phyloP scores from a whole-genome alignment of 2,888 invertebrate species.

The Frankliniella fusca region DNA sequence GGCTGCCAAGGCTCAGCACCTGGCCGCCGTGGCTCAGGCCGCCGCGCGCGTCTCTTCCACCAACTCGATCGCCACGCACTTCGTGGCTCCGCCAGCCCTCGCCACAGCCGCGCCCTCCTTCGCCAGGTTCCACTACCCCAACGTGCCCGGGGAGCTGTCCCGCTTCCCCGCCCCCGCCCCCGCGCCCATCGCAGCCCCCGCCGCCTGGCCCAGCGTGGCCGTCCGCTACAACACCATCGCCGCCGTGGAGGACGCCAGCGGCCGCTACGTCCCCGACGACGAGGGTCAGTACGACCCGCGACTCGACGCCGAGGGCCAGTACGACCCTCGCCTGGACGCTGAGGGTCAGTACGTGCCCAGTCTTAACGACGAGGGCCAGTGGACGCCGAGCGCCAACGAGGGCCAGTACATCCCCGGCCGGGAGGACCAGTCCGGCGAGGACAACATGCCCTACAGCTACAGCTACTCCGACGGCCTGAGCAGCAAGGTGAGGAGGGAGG shows the following conservation, averaged over 20 bases:
- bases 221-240: slow-evolving; percentile 21
- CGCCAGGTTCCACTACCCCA: slow-evolving; percentile 9
- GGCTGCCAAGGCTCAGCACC: slow-evolving; percentile 52
- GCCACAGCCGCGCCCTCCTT: not conserved
- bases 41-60: slow-evolving; percentile 42
- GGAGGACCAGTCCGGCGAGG: slow-evolving; percentile 18
- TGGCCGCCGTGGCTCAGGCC: slow-evolving; percentile 47
- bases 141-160: not conserved
- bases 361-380: slow-evolving; percentile 9
- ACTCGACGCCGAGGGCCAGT: not conserved
- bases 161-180: not conserved
- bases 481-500: slow-evolving; percentile 5
- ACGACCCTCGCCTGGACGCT: not conserved
- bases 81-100: not conserved
- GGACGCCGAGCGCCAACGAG: slow-evolving; percentile 13
- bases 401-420: slow-evolving; percentile 17
- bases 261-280: slow-evolving; percentile 21
- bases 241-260: slow-evolving; percentile 15
- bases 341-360: slow-evolving; percentile 10
- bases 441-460: slow-evolving; percentile 24
- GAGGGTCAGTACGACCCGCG: slow-evolving; percentile 8
- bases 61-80: not conserved
- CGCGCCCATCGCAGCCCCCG: not conserved
- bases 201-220: not conserved
- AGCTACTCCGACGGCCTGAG: slow-evolving; percentile 17